These are phyloP conservation scores for Lumbricus terrestris DNA, from an alignment of 2,888 invertebrate species.

Conservation along the genomic window DNA sequence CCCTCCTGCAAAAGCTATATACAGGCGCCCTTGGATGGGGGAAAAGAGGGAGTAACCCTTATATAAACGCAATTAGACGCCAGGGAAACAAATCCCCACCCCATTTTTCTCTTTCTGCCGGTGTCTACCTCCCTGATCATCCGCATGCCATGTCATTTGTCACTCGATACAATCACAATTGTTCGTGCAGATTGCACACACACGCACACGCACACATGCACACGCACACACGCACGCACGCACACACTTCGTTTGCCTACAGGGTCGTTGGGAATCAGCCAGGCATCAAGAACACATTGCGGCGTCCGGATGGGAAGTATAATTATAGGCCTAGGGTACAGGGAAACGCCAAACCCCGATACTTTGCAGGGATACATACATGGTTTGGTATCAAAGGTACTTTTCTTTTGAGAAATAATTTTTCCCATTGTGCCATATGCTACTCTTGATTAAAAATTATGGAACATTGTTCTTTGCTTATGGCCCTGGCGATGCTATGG, in stretches of 20 bases:
- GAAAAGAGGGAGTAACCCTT: not conserved
- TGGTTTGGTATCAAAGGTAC: no score
- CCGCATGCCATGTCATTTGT: not conserved
- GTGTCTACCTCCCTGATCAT: not conserved
- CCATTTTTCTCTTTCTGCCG: not conserved
- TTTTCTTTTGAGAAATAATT: not conserved
- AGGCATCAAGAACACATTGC: not conserved
- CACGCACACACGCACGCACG: not conserved
- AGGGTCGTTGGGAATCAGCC: not conserved
- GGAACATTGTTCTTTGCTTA: no score
- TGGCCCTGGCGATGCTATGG: no score
- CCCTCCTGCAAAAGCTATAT: no score
- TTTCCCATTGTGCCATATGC: not conserved
- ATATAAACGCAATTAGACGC: not conserved
- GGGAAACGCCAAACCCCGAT: not conserved
- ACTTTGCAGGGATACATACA: not conserved
- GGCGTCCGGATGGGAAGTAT: not conserved
- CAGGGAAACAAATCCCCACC: not conserved
- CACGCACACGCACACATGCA: no score
- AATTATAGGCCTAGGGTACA: no score
- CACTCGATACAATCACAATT: not conserved
- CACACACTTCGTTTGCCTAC: not conserved
- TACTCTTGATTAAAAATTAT: not conserved
- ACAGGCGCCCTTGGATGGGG: no score
- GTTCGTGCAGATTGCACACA: not conserved